phyloP scores from a whole-genome alignment of 2,797 vertebrate genomes.

The Alectoris magna region DNA sequence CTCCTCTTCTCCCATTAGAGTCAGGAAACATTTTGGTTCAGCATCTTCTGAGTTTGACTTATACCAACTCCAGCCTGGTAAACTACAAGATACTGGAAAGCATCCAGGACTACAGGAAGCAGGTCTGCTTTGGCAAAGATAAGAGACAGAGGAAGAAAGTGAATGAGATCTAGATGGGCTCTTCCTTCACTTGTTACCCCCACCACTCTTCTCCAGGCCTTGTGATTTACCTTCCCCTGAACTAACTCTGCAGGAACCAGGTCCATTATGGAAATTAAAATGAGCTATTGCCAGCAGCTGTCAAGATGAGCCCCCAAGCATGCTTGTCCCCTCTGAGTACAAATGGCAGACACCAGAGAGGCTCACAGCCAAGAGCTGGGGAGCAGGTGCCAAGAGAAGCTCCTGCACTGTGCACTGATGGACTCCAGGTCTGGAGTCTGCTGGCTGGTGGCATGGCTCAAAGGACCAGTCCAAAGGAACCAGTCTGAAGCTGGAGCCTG shows the following conservation, averaged over 20 bases:
- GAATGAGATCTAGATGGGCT: conserved; percentile 27
- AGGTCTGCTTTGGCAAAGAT: background rate
- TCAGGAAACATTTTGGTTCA: conserved; percentile 8
- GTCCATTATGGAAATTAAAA: conserved; percentile 76
- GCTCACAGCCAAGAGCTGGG: background rate
- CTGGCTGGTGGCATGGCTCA: background rate
- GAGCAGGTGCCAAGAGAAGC: conserved; percentile 19
- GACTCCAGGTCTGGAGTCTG: background rate
- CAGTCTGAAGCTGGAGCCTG: background rate
- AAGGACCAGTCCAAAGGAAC: background rate
- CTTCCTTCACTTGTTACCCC: conserved; percentile 19
- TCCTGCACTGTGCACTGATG: background rate
- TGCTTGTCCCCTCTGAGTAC: background rate
- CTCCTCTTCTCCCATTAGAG: background rate
- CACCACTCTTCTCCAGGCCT: background rate
- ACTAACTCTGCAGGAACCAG: conserved; percentile 54
- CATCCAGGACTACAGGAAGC: conserved; percentile 44
- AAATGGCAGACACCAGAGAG: conserved; percentile 28
- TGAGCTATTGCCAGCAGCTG: conserved; percentile 64
- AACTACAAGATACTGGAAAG: conserved; percentile 3
- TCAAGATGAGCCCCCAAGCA: conserved; percentile 41
- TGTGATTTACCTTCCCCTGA: conserved; percentile 49
- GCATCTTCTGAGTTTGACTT: conserved; percentile 41
- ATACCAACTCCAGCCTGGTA: conserved; percentile 1
- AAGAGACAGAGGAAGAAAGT: conserved; percentile 32